Evolutionary conservation across 2,888 invertebrate genomes (phyloP), one percentile per base, ranked within the genome.

Genomic region (Drosophila leonis): DNA sequence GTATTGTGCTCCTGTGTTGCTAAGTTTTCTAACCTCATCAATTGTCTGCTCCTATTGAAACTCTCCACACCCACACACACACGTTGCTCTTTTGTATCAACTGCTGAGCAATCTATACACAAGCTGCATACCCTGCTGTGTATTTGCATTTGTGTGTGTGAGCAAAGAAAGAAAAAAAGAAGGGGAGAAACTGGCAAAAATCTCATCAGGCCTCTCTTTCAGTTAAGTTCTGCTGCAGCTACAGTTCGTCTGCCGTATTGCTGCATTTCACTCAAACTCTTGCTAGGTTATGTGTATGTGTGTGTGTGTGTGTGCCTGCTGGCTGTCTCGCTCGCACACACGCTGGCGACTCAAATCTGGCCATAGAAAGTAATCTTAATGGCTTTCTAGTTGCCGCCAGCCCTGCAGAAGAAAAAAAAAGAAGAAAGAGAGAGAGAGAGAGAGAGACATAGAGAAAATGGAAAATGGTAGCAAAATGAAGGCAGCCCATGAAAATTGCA

Each of bases 351-450:
- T 77, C 69, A 84, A 87, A 84, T 82, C 82, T 74, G 72, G 74
- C 73, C 75, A 77, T 82, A 84, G 88, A 80, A 90, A 90, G 86
- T 88, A 89, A 90, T 90, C 88, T 90, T 90, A 90, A 90, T 88
- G 88, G 85, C 66, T 80, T 82, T 85, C 75, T 89, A 87, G 78
- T 73, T 75, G 81, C 78, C 68, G 66, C 37, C 35, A 62, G 67
- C 55, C 41, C 55, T 52, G 71, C 64, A 60, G 20, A 67, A 55
- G 54, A 44, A 68, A 57, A 41, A 54, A 41, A 48, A 18, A 27
- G 15, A 8, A 41, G 8, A 27, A 49, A 44, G 35, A 37, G 5
- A 24, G 35, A 5, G 15, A n/a, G 35, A 24, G 52, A 1, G 54
- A 37, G 35, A 10, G 24, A 10, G 54, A 18, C 2, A 12, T 9